Evolutionary conservation across 2,888 invertebrate genomes (phyloP).

Genomic region (Epinotia brunnichana): DNA sequence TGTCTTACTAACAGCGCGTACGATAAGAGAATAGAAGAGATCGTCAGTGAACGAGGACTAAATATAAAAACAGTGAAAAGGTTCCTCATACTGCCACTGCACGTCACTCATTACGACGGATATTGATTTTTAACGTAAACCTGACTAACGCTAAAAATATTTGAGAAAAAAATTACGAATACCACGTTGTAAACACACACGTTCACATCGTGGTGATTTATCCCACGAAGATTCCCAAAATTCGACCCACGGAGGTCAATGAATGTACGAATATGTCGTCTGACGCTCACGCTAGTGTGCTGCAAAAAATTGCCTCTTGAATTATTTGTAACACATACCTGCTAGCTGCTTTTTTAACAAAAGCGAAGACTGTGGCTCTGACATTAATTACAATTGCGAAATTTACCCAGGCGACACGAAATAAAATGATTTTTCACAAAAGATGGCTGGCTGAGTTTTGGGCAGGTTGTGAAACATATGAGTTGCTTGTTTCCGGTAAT

Average conservation of each 20-base stretch:
- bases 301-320: slow-evolving; percentile 56
- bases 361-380: slow-evolving; percentile 97
- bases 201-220: slow-evolving; percentile 21
- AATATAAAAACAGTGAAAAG: slow-evolving; percentile 43
- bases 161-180: slow-evolving; percentile 9
- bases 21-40: slow-evolving; percentile 68
- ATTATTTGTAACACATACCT: slow-evolving; percentile 85
- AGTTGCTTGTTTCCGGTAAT: slow-evolving; percentile 78
- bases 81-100: slow-evolving; percentile 63
- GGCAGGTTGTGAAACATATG: slow-evolving; percentile 83
- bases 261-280: slow-evolving; percentile 73
- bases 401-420: slow-evolving; percentile 89
- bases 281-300: slow-evolving; percentile 65
- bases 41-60: slow-evolving; percentile 51
- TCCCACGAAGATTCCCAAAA: slow-evolving; percentile 61
- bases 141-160: slow-evolving; percentile 44
- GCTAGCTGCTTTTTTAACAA: slow-evolving; percentile 97
- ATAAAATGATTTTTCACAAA: slow-evolving; percentile 88
- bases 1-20: slow-evolving; percentile 16
- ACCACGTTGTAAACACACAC: not conserved
- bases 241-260: slow-evolving; percentile 81
- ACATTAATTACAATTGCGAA: slow-evolving; percentile 94
- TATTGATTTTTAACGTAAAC: slow-evolving; percentile 73
- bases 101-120: slow-evolving; percentile 70
- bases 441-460: slow-evolving; percentile 88